These are phyloP conservation scores for Coelinius sp. DNA, from an alignment of 2,888 invertebrate genomes.

Conservation along the genomic window DNA sequence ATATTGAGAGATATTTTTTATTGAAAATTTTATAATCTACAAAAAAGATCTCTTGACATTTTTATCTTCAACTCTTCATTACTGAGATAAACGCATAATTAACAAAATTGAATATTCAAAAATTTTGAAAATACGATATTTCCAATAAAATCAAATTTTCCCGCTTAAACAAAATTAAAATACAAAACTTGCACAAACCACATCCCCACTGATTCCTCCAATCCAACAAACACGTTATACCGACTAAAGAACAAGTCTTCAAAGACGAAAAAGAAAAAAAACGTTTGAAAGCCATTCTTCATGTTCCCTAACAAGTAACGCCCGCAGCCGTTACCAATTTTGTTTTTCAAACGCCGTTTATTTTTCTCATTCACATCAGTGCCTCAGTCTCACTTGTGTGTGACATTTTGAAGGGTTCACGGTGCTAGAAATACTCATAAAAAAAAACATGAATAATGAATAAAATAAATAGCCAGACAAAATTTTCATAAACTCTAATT, in stretches of 20 bases:
- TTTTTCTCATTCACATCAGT: constrained; percentile 26
- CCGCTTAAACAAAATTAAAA: not conserved
- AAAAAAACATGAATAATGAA: not conserved
- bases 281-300: constrained; percentile 15
- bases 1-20: no score
- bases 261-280: constrained; percentile 1
- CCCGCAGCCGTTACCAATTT: constrained; percentile 21
- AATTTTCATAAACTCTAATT: not conserved
- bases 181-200: not conserved
- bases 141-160: not conserved
- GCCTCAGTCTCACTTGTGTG: constrained; percentile 14
- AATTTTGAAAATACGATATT: not conserved
- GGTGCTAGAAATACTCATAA: not conserved
- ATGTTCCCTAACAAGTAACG: constrained; percentile 11
- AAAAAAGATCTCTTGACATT: no score
- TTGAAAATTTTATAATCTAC: no score
- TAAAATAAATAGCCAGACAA: not conserved
- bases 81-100: no score
- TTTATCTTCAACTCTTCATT: no score
- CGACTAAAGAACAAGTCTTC: not conserved
- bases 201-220: no score
- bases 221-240: constrained; percentile 4
- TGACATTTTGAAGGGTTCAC: not conserved
- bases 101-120: no score
- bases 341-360: constrained; percentile 18